These are phyloP conservation scores for Lagodon rhomboides DNA, from an alignment of 2,797 vertebrate species.

Conservation along the genomic window DNA sequence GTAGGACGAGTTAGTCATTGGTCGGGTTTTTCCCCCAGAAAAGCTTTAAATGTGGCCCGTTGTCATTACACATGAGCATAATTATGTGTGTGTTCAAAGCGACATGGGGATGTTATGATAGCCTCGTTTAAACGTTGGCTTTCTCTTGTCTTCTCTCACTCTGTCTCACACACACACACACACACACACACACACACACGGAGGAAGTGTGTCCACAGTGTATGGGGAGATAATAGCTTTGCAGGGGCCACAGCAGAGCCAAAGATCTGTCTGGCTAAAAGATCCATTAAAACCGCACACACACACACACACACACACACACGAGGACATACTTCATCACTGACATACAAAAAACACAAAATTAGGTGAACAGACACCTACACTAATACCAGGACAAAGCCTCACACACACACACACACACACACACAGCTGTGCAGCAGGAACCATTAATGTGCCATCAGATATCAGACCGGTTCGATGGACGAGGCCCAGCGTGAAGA, in stretches of 20 bases:
- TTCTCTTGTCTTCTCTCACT: conserved; percentile 42
- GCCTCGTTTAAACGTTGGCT: conserved; percentile 53
- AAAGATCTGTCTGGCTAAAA: conserved; percentile 72
- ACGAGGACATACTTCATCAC: conserved; percentile 50
- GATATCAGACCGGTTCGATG: conserved; percentile 62
- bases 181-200: conserved; percentile 27
- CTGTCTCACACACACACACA: conserved; percentile 39
- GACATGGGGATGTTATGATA: conserved; percentile 59
- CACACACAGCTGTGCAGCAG: conserved; percentile 34
- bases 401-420: conserved; percentile 16
- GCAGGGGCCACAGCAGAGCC: conserved; percentile 62
- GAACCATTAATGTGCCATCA: conserved; percentile 64
- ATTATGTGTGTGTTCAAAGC: conserved; percentile 40
- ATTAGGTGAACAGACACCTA: conserved; percentile 56
- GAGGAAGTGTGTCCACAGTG: conserved; percentile 59
- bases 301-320: conserved; percentile 8
- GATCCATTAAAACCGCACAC: conserved; percentile 58
- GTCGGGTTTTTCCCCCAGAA: conserved; percentile 33
- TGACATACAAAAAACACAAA: conserved; percentile 44
- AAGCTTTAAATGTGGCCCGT: conserved; percentile 35
- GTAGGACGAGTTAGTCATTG: not conserved
- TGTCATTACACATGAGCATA: conserved; percentile 42
- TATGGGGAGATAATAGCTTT: conserved; percentile 73
- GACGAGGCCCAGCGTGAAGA: conserved; percentile 56
- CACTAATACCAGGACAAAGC: conserved; percentile 37